Conservation (phyloP, 2,888 invertebrate species). For the Bombylius discolor region DNA sequence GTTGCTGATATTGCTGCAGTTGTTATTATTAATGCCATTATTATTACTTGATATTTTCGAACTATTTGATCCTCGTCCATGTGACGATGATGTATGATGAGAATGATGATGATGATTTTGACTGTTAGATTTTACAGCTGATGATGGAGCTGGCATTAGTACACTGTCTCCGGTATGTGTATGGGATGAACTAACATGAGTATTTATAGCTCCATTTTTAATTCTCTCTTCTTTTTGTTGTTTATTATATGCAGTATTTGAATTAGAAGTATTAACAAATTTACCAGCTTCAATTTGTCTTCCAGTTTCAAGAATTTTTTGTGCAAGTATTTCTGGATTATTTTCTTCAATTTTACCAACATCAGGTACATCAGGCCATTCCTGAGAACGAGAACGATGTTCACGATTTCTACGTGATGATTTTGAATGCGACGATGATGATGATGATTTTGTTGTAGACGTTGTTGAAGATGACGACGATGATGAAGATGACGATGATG, state of each 20-base stretch:
- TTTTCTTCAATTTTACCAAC: constrained; percentile 84
- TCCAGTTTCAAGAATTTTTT: constrained; percentile 80
- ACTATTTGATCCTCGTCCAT: not conserved
- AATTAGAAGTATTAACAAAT: constrained; percentile 30
- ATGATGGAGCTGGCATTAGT: constrained; percentile 33
- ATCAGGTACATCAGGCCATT: constrained; percentile 85
- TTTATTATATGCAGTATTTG: not conserved
- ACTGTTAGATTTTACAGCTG: not conserved
- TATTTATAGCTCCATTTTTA: not conserved
- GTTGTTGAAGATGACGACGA: constrained; percentile 27
- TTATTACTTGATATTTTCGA: not conserved
- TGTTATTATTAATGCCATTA: too few relatives aligned
- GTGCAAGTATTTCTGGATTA: constrained; percentile 78
- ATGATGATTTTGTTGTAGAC: constrained; percentile 21
- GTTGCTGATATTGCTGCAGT: not conserved
- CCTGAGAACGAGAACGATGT: constrained; percentile 68
- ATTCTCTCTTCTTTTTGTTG: constrained; percentile 14
- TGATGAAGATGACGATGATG: constrained; percentile 34
- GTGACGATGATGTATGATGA: too few relatives aligned
- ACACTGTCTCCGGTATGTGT: constrained; percentile 22
- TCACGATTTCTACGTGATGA: constrained; percentile 53
- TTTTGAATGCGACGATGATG: constrained; percentile 29
- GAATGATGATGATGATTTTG: constrained; percentile 2
- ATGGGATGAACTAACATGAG: not conserved
- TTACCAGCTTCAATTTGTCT: constrained; percentile 80